Conservation (phyloP, 2,888 invertebrate genomes). For the Synergus gifuensis region DNA sequence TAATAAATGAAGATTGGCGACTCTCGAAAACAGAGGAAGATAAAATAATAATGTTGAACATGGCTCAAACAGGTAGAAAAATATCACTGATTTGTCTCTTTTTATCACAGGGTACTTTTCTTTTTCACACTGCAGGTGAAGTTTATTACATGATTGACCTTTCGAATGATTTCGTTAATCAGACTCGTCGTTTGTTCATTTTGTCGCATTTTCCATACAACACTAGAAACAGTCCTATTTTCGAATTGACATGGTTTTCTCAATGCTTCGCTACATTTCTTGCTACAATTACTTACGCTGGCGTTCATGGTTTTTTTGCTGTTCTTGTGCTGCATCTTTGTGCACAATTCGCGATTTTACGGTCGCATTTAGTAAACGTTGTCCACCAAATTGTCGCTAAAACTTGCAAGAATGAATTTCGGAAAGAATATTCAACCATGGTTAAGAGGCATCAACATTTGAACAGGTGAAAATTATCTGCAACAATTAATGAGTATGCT, state of each 20-base stretch:
- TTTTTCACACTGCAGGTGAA: conserved; percentile 36
- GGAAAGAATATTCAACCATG: background rate
- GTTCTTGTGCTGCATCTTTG: conserved; percentile 66
- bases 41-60: conserved; percentile 22
- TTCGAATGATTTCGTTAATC: conserved; percentile 28
- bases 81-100: conserved; percentile 23
- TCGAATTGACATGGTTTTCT: conserved; percentile 60
- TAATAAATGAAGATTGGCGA: conserved; percentile 10
- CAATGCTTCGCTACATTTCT: conserved; percentile 61
- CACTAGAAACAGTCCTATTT: conserved; percentile 56
- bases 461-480: background rate
- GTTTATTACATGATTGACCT: conserved; percentile 43
- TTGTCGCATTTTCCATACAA: conserved; percentile 63
- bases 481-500: background rate
- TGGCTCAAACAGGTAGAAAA: conserved; percentile 31
- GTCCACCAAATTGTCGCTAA: background rate
- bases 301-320: conserved; percentile 62
- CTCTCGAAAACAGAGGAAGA: conserved; percentile 1
- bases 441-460: conserved; percentile 19
- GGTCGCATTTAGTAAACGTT: background rate
- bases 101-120: conserved; percentile 27
- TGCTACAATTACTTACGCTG: conserved; percentile 61
- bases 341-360: conserved; percentile 59
- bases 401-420: conserved; percentile 27
- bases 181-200: conserved; percentile 51